phyloP scores from a whole-genome alignment of 2,888 invertebrate species.

The Stenotaenia linearis region DNA sequence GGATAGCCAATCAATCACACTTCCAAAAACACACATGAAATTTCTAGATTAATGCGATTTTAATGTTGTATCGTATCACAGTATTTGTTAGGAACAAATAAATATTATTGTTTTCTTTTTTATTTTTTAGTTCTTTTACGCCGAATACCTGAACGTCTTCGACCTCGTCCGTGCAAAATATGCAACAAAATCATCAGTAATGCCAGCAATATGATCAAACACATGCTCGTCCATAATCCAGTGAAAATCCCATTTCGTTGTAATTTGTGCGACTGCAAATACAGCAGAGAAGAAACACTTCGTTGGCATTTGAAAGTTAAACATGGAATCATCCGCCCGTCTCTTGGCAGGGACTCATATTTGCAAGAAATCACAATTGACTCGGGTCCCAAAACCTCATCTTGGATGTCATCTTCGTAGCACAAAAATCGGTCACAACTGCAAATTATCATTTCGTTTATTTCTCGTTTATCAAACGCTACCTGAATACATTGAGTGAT shows the following conservation, averaged over 20 bases:
- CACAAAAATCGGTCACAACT: conserved; percentile 9
- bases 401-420: conserved; percentile 11
- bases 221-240: conserved; percentile 34
- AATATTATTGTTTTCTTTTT: not conserved
- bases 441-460: not conserved
- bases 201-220: conserved; percentile 36
- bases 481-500: conserved; percentile 19
- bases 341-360: conserved; percentile 6
- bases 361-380: conserved; percentile 24
- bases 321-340: conserved; percentile 27
- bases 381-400: conserved; percentile 21
- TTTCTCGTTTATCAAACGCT: not conserved
- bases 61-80: not conserved
- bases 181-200: conserved; percentile 36
- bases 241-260: conserved; percentile 32
- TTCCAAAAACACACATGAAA: not conserved
- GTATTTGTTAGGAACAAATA: not conserved
- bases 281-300: conserved; percentile 34
- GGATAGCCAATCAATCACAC: not conserved
- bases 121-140: conserved; percentile 28
- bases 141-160: conserved; percentile 31
- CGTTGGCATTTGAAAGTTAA: conserved; percentile 32
- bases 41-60: not conserved
- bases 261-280: conserved; percentile 33
- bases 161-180: conserved; percentile 35